Evolutionary conservation across 2,797 vertebrate species (phyloP).

Genomic region (Onychomys arenicola): DNA sequence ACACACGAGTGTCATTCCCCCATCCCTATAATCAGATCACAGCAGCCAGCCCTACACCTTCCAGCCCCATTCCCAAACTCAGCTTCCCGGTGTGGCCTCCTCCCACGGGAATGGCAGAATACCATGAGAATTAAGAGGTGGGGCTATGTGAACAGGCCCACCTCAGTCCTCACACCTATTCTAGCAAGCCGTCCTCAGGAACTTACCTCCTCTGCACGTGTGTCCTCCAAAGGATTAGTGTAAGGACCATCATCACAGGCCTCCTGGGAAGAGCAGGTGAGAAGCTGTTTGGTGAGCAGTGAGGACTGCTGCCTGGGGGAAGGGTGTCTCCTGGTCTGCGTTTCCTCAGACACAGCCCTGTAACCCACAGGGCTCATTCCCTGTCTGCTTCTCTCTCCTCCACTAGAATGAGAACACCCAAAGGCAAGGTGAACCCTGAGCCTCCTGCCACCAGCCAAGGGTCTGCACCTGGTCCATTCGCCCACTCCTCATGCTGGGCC

Average conservation of each 20-base stretch:
- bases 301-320: too few relatives aligned
- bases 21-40: neutral
- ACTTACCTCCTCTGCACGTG: neutral
- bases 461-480: neutral
- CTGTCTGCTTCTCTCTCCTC: neutral
- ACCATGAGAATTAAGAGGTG: neutral
- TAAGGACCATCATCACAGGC: too few relatives aligned
- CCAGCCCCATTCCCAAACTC: neutral
- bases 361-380: neutral
- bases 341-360: neutral
- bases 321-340: neutral
- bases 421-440: neutral
- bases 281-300: rapidly evolving
- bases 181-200: neutral
- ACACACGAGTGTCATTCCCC: neutral
- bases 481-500: neutral
- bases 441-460: neutral
- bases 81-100: neutral
- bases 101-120: neutral
- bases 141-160: rapidly evolving
- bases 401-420: neutral
- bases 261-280: neutral
- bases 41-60: too few relatives aligned
- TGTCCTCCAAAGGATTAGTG: neutral
- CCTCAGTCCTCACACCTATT: neutral